Evolutionary conservation across 2,888 invertebrate species (phyloP), one percentile per base, ranked within the genome.

Genomic region (Nemurella pictetii): DNA sequence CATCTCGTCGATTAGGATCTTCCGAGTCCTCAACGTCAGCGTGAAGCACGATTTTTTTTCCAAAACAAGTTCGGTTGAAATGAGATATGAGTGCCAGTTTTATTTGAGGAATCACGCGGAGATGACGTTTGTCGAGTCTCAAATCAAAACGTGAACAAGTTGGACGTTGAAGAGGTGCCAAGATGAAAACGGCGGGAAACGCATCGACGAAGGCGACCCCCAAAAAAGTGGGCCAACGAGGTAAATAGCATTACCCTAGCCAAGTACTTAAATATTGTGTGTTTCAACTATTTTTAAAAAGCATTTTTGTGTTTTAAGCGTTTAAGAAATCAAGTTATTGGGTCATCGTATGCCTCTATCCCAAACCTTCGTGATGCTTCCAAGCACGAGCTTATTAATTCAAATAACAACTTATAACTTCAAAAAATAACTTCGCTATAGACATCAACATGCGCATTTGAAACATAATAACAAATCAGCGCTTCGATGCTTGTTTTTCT

Each of bases 341-440:
- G 1, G 20, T 20, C 55, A 55, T 32, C 9, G 9, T 5, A 9
- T 5, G 3, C 3, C 32, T 20, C 20, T 55, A 20, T 20, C 20
- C 55, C 55, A 7, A 7, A 55, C 3, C 12, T 55, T 55, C 1
- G 20, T 55, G 20, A 55, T 55, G 20, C 20, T 55, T 20, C 55
- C 32, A 30, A 81, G 80, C 80, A 81, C 80, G 80, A 81, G 80
- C 80, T 15, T 81, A 81, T 81, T 81, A 81, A 81, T 26, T 55
- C 12, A 81, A 32, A 36, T 81, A 35, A 81, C 80, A 35, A 55
- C 20, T 35, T 35, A 35, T 35, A 35, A 35, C 4, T 55, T 12
- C 9, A 55, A 55, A n/a, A 55, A 20, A 7, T 55, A 55, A n/a
- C n/a, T n/a, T n/a, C n/a, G n/a, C n/a, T n/a, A n/a, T n/a, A n/a